Conservation (phyloP, 2,888 invertebrate species). For the Eupithecia tripunctaria region DNA sequence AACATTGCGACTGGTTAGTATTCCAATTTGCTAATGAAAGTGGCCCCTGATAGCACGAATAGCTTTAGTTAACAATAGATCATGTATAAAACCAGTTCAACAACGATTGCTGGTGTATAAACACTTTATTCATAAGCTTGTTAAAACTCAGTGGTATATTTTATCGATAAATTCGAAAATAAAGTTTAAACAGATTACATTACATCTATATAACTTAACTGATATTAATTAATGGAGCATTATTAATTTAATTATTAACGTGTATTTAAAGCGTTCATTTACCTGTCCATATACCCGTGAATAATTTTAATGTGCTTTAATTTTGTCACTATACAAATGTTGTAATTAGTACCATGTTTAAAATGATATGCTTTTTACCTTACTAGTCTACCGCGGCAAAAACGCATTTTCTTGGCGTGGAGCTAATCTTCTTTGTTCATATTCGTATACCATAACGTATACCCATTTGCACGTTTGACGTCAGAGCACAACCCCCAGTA, state of each 20-base stretch:
- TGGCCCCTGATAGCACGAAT: conserved; percentile 11
- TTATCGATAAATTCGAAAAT: background rate
- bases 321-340: background rate
- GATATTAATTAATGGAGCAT: background rate
- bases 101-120: background rate
- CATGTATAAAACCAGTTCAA: conserved; percentile 22
- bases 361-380: background rate
- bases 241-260: background rate
- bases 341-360: background rate
- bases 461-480: conserved; percentile 22
- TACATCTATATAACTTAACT: background rate
- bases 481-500: conserved; percentile 36
- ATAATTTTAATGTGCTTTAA: background rate
- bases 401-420: background rate
- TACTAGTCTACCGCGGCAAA: background rate
- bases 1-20: conserved; percentile 26
- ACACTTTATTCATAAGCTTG: conserved; percentile 7
- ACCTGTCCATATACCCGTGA: background rate
- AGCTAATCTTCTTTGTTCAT: background rate
- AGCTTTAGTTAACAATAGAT: conserved; percentile 18
- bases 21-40: conserved; percentile 28
- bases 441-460: background rate
- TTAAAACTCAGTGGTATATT: conserved; percentile 8
- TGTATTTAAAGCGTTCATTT: background rate
- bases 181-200: background rate